Percentiles rank a stretch among this genome's conserved stretches.
Evolutionary conservation across 2,797 vertebrate species (phyloP).

Genomic region (Intellagama lesueurii): DNA sequence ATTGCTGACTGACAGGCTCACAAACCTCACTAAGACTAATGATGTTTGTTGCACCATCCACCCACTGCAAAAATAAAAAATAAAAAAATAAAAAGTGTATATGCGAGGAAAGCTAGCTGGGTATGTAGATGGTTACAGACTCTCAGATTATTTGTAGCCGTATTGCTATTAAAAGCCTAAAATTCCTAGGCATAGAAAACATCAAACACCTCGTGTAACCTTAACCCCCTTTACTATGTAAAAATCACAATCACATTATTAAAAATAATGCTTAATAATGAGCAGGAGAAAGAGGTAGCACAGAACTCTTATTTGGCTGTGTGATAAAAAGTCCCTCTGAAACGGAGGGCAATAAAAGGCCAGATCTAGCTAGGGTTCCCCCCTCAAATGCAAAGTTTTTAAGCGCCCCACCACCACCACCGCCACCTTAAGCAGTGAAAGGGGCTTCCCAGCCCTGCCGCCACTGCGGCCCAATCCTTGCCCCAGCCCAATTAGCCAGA

Average conservation of each 20-base stretch:
- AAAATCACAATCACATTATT: background rate
- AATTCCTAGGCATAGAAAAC: background rate
- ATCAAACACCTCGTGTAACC: background rate
- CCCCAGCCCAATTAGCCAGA: slow-evolving; percentile 4
- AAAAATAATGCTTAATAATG: background rate
- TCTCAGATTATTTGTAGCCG: too few relatives aligned
- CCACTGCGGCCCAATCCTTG: background rate
- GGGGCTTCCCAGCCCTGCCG: background rate
- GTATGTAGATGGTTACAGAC: too few relatives aligned
- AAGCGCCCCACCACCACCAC: background rate
- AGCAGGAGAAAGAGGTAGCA: background rate
- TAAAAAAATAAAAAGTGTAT: too few relatives aligned
- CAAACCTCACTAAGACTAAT: too few relatives aligned
- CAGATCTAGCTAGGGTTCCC: background rate
- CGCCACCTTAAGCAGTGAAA: background rate
- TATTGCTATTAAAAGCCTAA: background rate
- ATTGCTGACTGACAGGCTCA: background rate
- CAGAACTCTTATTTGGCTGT: too few relatives aligned
- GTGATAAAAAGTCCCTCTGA: slow-evolving; percentile 3
- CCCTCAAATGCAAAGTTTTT: slow-evolving; percentile 8
- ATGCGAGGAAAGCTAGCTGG: too few relatives aligned
- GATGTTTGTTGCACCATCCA: too few relatives aligned
- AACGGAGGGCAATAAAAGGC: background rate
- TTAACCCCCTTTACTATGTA: background rate
- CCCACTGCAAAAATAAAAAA: too few relatives aligned